Evolutionary conservation across 2,797 vertebrate genomes (phyloP), one percentile per base, ranked within the genome.

Genomic region (Galagoides demidoff): DNA sequence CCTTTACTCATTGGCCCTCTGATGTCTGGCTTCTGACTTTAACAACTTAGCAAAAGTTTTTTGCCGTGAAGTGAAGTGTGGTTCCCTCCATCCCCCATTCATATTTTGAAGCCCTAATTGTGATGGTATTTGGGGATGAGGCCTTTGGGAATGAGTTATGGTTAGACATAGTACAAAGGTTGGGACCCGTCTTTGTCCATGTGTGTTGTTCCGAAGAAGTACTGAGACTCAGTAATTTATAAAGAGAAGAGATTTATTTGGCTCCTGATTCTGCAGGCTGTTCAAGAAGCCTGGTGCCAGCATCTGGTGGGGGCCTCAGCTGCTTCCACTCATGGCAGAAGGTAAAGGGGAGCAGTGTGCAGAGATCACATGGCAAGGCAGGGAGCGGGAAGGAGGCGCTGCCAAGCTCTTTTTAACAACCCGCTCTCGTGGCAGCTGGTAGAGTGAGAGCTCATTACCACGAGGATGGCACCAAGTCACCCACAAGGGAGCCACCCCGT

Each of bases 11-110:
- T 79, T 57, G 76, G 52, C 71, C 52, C 13, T 16, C 27, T 39
- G 59, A 31, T 81, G n/a, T 11, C 90, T 93, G 57, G 31, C 90
- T 94, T 78, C 87, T 66, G 19, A 79, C 66, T 37, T n/a, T n/a
- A 64, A 10, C 25, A 78, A 79, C 73, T 73, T 94, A 17, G 85
- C 23, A 1, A 49, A 82, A 39, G 55, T 55, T 31, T 37, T 88
- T 91, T 70, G 3, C 77, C 39, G 0, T 7, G 17, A 25, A 68
- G 61, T 78, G 55, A 68, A 78, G 39, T 64, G 14, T 59, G 20
- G 16, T 49, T 14, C 11, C 27, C 25, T 5, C 4, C 27, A 14
- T 2, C 25, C 71, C n/a, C 37, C 63, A 55, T 85, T 71, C 29
- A 1, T 86, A 37, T 43, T 4, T 7, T 52, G 52, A 61, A 92